A percentile compares a stretch with the other conserved stretches of the same genome.
phyloP scores from a whole-genome alignment of 2,113 vertebrate genomes.

The Paradoxurus hermaphroditus region DNA sequence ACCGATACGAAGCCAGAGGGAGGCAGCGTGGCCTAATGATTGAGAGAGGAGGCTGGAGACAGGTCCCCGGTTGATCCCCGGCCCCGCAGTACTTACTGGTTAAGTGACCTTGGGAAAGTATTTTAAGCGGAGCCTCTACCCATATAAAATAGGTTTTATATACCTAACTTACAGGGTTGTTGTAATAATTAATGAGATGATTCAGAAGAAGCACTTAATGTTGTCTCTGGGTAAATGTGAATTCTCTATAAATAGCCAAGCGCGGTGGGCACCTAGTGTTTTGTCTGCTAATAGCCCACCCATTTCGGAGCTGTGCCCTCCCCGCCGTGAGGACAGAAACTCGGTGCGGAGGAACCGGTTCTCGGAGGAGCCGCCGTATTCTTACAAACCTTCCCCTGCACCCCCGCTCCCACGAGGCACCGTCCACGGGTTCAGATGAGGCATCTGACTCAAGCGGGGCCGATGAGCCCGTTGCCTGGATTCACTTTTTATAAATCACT shows the following conservation, averaged over 20 bases:
- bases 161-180: neutral
- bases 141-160: neutral
- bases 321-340: neutral
- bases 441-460: neutral
- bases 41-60: neutral
- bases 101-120: neutral
- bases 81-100: neutral
- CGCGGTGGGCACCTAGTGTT: neutral
- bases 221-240: neutral
- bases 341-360: neutral
- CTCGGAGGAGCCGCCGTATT: neutral
- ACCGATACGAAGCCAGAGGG: constrained; percentile 37
- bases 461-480: neutral
- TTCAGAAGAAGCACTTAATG: neutral
- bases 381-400: neutral
- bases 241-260: neutral
- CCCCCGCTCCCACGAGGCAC: too few species aligned
- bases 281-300: neutral
- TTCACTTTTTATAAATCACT: neutral
- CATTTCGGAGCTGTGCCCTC: neutral
- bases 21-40: constrained; percentile 31
- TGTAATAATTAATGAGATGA: neutral
- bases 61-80: neutral
- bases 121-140: neutral
- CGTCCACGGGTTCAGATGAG: neutral